Evolutionary conservation across 2,113 vertebrate species (phyloP), one percentile per base, ranked within the genome.

Genomic region (Suncus etruscus): DNA sequence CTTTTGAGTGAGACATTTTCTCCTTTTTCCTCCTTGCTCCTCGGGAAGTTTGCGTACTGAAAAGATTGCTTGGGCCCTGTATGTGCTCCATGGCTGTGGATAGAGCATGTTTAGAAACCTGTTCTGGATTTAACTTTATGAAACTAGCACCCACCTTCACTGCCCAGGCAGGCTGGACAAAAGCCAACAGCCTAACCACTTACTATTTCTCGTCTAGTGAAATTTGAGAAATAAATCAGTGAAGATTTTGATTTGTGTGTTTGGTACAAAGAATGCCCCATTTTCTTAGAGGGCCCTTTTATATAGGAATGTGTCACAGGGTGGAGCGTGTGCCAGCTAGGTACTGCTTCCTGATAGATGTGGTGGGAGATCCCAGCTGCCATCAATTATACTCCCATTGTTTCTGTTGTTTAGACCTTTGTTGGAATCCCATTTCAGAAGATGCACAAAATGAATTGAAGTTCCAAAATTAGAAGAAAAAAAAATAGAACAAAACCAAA

Each of bases 161-260:
- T 95, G 90, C 94, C 90, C 88, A 89, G 87, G 88, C 88, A 92
- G 92, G 82, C 94, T 96, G 97, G 96, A 93, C 69, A 92, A 95
- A 94, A 91, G 92, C 97, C 97, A 93, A 76, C 86, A 95, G 95
- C 87, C 97, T 95, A 96, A 96, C 97, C 95, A 87, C 95, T 96
- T 96, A 96, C 96, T 96, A 95, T 97, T 97, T 97, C 91, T 94
- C 93, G 96, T 96, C 97, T 95, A 96, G 97, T 97, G 92, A 96
- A 97, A 96, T 95, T 95, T 89, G 94, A 96, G 96, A 96, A 97
- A 94, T 95, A 97, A 97, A 96, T 97, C 95, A 95, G 95, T 80
- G 92, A 95, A 95, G 92, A 94, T 94, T 97, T 96, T 96, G 95
- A 96, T 97, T 97, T 94, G 89, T 85, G 90, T 96, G 84, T 95